Evolutionary conservation across 2,888 invertebrate genomes (phyloP).

Genomic region (Bellardia pandia): DNA sequence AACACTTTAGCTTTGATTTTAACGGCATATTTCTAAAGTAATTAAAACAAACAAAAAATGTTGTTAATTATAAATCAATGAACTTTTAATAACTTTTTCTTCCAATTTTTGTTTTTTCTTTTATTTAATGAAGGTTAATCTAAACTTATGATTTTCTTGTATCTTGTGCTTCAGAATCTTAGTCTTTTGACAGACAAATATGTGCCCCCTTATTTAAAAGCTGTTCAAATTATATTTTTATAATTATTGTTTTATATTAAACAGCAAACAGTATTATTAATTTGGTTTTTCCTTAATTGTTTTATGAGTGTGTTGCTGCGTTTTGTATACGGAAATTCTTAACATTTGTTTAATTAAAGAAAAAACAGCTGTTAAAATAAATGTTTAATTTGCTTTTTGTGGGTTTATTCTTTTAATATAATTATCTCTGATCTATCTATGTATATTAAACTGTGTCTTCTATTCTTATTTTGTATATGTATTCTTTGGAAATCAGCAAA

Average conservation of each 20-base stretch:
- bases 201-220: not conserved
- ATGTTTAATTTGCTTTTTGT: conserved; percentile 19
- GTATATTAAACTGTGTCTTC: not conserved
- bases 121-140: conserved; percentile 41
- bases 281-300: conserved; percentile 67
- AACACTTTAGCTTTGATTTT: too few species aligned
- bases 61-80: conserved; percentile 46
- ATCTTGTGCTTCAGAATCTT: not conserved
- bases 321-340: conserved; percentile 60
- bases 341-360: conserved; percentile 46
- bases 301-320: conserved; percentile 15
- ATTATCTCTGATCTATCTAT: not conserved
- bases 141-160: not conserved
- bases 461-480: not conserved
- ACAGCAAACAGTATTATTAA: conserved; percentile 28
- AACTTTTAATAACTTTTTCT: conserved; percentile 50
- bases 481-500: not conserved
- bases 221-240: conserved; percentile 54
- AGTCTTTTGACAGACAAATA: not conserved
- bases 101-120: not conserved
- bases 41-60: too few species aligned
- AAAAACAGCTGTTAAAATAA: conserved; percentile 56
- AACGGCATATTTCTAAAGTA: too few species aligned
- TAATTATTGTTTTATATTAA: conserved; percentile 42
- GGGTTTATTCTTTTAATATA: not conserved